phyloP scores from a whole-genome alignment of 2,113 vertebrate genomes.

The Solea solea region DNA sequence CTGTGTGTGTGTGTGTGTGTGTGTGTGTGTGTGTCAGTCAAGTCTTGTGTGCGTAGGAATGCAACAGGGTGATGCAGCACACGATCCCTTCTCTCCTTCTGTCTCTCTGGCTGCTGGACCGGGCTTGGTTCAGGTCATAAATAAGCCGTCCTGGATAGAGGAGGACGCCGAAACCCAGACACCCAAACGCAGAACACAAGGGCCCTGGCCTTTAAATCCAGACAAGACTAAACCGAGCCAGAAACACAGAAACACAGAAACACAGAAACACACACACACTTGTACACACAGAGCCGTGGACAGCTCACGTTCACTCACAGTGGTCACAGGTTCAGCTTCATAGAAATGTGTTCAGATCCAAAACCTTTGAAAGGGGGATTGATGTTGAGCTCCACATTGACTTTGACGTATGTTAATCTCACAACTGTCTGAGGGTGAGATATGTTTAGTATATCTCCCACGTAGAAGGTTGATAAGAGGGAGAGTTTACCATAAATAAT shows the following conservation, averaged over 20 bases:
- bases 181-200: constrained; percentile 47
- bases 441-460: constrained; percentile 30
- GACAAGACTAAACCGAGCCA: constrained; percentile 40
- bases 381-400: constrained; percentile 34
- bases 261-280: neutral
- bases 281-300: constrained; percentile 5
- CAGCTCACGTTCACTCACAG: constrained; percentile 46
- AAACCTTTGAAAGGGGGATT: constrained; percentile 46
- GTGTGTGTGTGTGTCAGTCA: constrained; percentile 44
- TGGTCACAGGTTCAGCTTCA: constrained; percentile 62
- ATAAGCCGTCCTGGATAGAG: constrained; percentile 61
- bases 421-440: constrained; percentile 38
- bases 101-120: constrained; percentile 48
- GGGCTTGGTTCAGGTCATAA: constrained; percentile 61
- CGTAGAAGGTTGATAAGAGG: constrained; percentile 30
- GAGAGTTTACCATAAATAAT: constrained; percentile 32
- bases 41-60: constrained; percentile 54
- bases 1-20: constrained; percentile 17
- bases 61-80: constrained; percentile 22
- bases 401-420: constrained; percentile 38
- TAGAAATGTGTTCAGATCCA: constrained; percentile 46
- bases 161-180: constrained; percentile 62
- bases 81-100: constrained; percentile 38
- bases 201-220: constrained; percentile 57
- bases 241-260: constrained; percentile 31